phyloP scores from a whole-genome alignment of 2,113 vertebrate genomes.

The Anguilla rostrata region DNA sequence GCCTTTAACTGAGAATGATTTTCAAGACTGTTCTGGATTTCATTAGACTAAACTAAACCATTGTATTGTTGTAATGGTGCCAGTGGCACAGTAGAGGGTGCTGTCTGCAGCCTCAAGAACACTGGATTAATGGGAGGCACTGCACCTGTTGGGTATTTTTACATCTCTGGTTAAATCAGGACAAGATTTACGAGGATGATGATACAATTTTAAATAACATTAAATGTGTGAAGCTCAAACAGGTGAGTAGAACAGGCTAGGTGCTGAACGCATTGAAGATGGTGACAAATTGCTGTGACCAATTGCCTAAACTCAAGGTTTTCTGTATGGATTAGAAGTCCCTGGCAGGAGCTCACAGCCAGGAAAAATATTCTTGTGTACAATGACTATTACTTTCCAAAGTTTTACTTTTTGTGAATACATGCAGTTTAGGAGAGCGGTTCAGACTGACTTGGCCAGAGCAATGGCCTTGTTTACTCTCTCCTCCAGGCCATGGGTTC shows the following conservation, averaged over 20 bases:
- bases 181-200: neutral
- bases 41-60: neutral
- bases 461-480: slow-evolving; percentile 78
- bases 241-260: neutral
- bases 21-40: too few species aligned
- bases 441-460: slow-evolving; percentile 67
- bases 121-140: neutral
- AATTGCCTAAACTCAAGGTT: neutral
- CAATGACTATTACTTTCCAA: neutral
- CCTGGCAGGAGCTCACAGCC: neutral
- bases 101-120: neutral
- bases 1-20: too few species aligned
- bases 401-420: neutral
- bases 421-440: neutral
- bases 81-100: neutral
- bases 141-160: neutral
- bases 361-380: neutral
- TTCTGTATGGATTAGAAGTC: neutral
- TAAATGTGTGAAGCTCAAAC: neutral
- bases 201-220: neutral
- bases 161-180: neutral
- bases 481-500: slow-evolving; percentile 73
- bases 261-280: neutral
- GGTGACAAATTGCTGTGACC: neutral
- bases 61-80: neutral